Evolutionary conservation across 2,797 vertebrate genomes (phyloP), one percentile per base, ranked within the genome.

Genomic region (Microctenopoma lineatum): DNA sequence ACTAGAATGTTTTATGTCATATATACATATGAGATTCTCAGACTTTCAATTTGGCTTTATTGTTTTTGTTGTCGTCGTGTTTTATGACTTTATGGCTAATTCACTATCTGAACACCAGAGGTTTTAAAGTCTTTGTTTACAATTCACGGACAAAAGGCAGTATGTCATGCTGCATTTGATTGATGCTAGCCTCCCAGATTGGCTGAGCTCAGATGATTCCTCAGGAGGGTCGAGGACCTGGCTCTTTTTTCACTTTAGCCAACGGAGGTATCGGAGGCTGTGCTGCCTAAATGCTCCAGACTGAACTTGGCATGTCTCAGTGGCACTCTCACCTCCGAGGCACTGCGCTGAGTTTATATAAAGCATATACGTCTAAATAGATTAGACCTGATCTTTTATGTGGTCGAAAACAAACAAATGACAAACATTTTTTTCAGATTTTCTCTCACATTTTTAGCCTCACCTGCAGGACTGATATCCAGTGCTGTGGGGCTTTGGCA

Each of bases 91-190:
- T 80, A 32, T 39, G 34, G 61, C 59, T 67, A 18, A 48, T 16
- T 45, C 39, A 59, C 41, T 46, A 41, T 66, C 53, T 58, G 73
- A 87, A 66, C 58, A 57, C 41, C 71, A 66, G 53, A 73, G 55
- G 84, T 75, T 80, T 80, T 58, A 85, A 90, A 90, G 84, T 34
- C 7, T 38, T 86, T 91, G 89, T 90, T 89, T 89, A 84, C 84
- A 73, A 75, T 78, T 69, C 70, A 41, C 72, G 81, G 85, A 86
- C 89, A 7, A 93, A 89, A 91, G 73, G 79, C 66, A 75, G 57
- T 7, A 7, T 64, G 85, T 88, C 77, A 70, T 53, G 75, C 82
- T 53, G 66, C 52, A 68, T 81, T 80, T 88, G 86, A 91, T 77
- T 81, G 80, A 90, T 89, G 77, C 75, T 75, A 71, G 73, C 79